Evolutionary conservation across 2,797 vertebrate genomes (phyloP).

Genomic region (Limosa lapponica): DNA sequence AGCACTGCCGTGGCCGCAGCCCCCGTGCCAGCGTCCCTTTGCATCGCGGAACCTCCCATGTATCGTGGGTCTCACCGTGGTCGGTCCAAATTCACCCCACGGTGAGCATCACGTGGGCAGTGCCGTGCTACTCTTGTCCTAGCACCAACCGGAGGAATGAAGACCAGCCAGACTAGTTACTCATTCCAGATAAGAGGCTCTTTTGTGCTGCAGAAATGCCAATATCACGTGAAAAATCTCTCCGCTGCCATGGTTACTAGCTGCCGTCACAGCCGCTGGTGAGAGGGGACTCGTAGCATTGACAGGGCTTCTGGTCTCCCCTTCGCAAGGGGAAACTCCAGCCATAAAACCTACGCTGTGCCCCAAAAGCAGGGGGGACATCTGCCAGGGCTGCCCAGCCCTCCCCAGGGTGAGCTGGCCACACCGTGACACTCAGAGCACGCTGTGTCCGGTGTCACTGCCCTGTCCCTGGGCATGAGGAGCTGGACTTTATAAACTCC

Average conservation of each 20-base stretch:
- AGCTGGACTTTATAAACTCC: not conserved
- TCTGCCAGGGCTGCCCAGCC: not conserved
- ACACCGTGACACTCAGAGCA: accelerated
- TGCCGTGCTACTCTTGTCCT: accelerated
- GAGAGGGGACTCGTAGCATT: accelerated
- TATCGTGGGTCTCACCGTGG: accelerated
- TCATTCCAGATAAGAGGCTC: conserved; percentile 9
- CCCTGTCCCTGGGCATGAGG: accelerated
- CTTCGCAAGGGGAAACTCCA: accelerated
- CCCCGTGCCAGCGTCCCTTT: not conserved
- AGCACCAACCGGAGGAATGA: not conserved
- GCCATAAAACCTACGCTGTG: accelerated
- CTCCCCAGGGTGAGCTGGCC: accelerated
- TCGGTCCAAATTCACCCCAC: accelerated
- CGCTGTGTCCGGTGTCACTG: accelerated
- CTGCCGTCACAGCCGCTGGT: accelerated
- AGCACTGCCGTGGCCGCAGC: accelerated
- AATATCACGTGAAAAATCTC: not conserved
- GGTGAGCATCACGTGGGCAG: not conserved
- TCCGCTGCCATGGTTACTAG: conserved; percentile 11
- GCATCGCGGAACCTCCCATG: accelerated
- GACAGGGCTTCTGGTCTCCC: not conserved
- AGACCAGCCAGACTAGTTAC: not conserved
- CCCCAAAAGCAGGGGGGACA: not conserved
- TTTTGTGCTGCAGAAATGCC: conserved; percentile 51